Base-by-base conservation (phyloP, 2,888 invertebrate species). In the Trissolcus brochymenae region DNA sequence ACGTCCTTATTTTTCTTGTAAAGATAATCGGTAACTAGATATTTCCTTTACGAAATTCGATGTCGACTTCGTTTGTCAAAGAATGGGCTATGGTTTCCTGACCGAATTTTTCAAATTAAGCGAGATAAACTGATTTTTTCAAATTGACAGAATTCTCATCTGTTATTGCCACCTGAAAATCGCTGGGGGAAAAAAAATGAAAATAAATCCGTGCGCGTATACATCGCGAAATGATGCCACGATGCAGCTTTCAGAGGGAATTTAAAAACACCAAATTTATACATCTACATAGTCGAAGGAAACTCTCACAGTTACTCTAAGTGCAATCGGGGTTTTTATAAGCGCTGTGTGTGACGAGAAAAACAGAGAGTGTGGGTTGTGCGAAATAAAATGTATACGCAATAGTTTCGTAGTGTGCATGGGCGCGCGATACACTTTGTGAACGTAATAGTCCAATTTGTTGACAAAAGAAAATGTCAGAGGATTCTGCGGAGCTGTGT, bases 21-120 rank as follows among this genome's bases (percentile, higher is more conserved):
- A 81, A 85, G 85, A 84, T 87, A 87, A 88, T 87, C 86, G 85
- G 88, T 87, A 88, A 88, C 81, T 70, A 65, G 87, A 88, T 84
- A 86, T 82, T 83, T 83, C 83, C 82, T 82, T 80, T 70, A 62
- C 61, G 83, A 81, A 82, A 83, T 66, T 76, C 51, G 81, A 84
- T 62, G 72, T 79, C 55, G 6, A 72, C 17, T 62, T 75, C 41
- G 56, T 76, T 56, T 56, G 60, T 56, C 4, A 43, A 70, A 75
- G 55, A 59, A 55, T 50, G 35, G 50, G 51, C 14, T 54, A 14
- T 55, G 51, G 50, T 75, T 55, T 35, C 43, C 55, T 74, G 54
- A 62, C 46, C 43, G 41, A 29, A 55, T 66, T 56, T 57, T 60
- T 25, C 2, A 25, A 25, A 25, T 25, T 25, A 25, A 25, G 4